Percentiles rank a stretch among this genome's conserved stretches.
Conservation (phyloP, 2,888 invertebrate species). For the Chalcis sispes region DNA sequence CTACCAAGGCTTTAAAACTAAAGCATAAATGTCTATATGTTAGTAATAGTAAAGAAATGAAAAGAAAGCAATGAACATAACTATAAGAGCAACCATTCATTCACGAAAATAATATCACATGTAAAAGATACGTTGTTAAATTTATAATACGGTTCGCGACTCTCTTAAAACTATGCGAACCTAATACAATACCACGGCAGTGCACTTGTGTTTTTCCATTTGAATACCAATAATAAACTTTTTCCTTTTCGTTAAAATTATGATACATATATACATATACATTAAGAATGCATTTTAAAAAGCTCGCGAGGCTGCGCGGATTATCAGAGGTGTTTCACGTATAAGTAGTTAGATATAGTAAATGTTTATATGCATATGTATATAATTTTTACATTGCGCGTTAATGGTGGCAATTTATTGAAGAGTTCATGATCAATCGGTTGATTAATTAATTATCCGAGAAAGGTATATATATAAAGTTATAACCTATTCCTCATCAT, state of each 20-base stretch:
- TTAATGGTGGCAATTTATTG: conserved; percentile 67
- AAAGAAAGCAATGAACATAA: conserved; percentile 18
- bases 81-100: conserved; percentile 31
- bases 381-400: conserved; percentile 59
- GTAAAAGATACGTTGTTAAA: conserved; percentile 12
- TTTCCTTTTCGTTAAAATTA: conserved; percentile 59
- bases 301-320: background rate
- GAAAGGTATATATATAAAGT: conserved; percentile 30
- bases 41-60: conserved; percentile 21
- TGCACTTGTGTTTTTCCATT: conserved; percentile 68
- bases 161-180: conserved; percentile 26
- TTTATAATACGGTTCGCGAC: conserved; percentile 14
- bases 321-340: background rate
- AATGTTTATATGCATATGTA: background rate
- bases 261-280: conserved; percentile 20
- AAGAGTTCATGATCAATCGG: conserved; percentile 68
- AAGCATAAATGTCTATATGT: background rate
- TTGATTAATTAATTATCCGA: conserved; percentile 41
- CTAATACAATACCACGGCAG: conserved; percentile 25
- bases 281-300: background rate
- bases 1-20: background rate
- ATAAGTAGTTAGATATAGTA: background rate
- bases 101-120: conserved; percentile 37
- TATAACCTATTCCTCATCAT: conserved; percentile 1
- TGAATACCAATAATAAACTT: conserved; percentile 75